Conservation (phyloP, 2,888 invertebrate genomes). For the Meteorus colon region DNA sequence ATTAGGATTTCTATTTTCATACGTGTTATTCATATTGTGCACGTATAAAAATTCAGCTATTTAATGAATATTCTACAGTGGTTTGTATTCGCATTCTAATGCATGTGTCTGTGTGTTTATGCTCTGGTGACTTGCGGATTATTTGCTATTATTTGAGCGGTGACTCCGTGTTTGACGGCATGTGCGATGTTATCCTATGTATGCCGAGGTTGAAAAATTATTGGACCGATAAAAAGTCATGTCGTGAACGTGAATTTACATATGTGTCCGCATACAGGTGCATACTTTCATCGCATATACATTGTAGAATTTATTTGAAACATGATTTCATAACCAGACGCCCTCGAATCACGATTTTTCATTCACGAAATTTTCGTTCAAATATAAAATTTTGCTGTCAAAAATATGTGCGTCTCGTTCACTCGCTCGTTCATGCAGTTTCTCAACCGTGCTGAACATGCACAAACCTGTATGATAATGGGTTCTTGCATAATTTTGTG, state of each 20-base stretch:
- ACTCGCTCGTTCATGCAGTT: neutral
- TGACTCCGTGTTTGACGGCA: conserved; percentile 6
- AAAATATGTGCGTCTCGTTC: conserved; percentile 14
- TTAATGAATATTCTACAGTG: neutral
- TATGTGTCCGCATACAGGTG: conserved; percentile 11
- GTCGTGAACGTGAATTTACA: conserved; percentile 5
- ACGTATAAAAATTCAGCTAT: neutral
- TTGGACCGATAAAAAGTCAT: conserved; percentile 25
- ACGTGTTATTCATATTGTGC: neutral
- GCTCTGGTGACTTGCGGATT: conserved; percentile 2
- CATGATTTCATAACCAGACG: neutral
- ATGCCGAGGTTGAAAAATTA: conserved; percentile 14
- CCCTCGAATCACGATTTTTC: conserved; percentile 9
- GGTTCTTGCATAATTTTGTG: conserved; percentile 43
- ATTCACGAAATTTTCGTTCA: conserved; percentile 10
- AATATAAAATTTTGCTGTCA: conserved; percentile 22
- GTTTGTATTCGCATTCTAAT: neutral
- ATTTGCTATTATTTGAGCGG: conserved; percentile 7
- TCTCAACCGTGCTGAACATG: conserved; percentile 31
- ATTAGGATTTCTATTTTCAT: neutral
- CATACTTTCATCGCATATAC: conserved; percentile 11
- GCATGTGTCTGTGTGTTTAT: neutral
- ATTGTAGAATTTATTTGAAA: conserved; percentile 42
- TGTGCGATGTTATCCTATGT: conserved; percentile 7
- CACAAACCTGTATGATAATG: conserved; percentile 44